Evolutionary conservation across 2,888 invertebrate species (phyloP), one percentile per base, ranked within the genome.

Genomic region (Theodoxus fluviatilis): DNA sequence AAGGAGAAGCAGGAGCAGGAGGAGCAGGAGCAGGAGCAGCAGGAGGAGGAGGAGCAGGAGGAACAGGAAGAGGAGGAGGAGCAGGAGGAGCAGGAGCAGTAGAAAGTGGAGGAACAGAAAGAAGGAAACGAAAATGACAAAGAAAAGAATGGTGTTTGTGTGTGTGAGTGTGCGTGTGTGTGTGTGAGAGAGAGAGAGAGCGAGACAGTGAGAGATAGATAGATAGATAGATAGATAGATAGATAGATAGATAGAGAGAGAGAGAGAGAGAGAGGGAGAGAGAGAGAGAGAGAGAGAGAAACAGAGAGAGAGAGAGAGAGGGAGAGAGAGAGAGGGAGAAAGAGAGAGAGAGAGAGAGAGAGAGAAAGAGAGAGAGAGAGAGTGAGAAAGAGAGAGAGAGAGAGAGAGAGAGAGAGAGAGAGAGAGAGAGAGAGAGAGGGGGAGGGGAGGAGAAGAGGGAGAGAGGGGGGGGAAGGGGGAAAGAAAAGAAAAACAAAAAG

Each of bases 291-390:
- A n/a, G n/a, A n/a, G n/a, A n/a, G n/a, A n/a, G n/a, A n/a, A n/a
- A n/a, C n/a, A n/a, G n/a, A n/a, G n/a, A n/a, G n/a, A n/a, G 70
- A 70, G 3, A 57, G 40, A 3, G 57, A 70, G 18, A 57, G 28
- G 3, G 40, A 55, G 15, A 33, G 33, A 9, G 40, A 22, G 9
- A 15, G 70, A 70, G 3, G 65, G 40, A 3, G 57, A 70, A 22
- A 57, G 28, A 6, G 40, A 55, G 15, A 33, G 33, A 9, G 40
- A 22, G 9, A 15, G 52, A 2, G 52, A 18, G 55, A 2, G 61
- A 63, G 7, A 2, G 28, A 2, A 12, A 35, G n/a, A n/a, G 12
- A 35, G 40, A 6, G 25, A 64, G 40, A 64, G 2, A n/a, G 25
- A 18, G 4, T 33, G 63, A n/a, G 2, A 33, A 25, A 12, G 15